Evolutionary conservation across 1,140 invertebrate genomes (phyloP), one percentile per base, ranked within the genome.

Genomic region (Nixonia krombeini): DNA sequence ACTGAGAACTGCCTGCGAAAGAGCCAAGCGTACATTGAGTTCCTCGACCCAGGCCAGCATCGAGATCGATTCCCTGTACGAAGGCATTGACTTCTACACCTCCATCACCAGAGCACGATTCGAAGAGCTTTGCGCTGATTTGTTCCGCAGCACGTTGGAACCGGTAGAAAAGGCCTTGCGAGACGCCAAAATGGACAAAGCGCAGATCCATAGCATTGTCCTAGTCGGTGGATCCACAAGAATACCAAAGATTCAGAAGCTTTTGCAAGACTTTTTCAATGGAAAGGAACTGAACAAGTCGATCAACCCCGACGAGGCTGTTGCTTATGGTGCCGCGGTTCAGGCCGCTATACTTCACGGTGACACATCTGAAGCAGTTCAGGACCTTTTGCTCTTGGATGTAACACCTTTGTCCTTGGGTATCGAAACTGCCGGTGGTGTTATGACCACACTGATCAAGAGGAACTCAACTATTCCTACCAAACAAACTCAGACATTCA

Each of bases 11-110:
- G 93, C 93, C 5, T 93, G 92, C 61, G 94, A 96, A 82, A 86
- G 91, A 52, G 92, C 93, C 0, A 96, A 96, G 84, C 80, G 91
- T 59, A 92, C 90, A 4, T 76, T 96, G 4, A 93, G 92, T 4
- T 92, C 91, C 0, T 91, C 90, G 10, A 89, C 90, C 1, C 90
- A 94, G 77, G 92, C 93, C 0, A 86, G 85, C 17, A 87, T 93
- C 6, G 89, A 92, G 74, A 90, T 95, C 4, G 93, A 94, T 66
- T 91, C 91, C 0, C 76, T 95, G 0, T 91, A 87, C 74, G 92
- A 94, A 68, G 92, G 91, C 0, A 86, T 91, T 25, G 91, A 93
- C 56, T 92, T 91, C 74, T 91, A 92, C 75, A 90, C 90, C 0
- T 90, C 86, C n/a, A 88, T 93, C 28, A 91, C 91, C 0, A 84